phyloP scores from a whole-genome alignment of 2,888 invertebrate genomes.

The Scaeva pyrastri region DNA sequence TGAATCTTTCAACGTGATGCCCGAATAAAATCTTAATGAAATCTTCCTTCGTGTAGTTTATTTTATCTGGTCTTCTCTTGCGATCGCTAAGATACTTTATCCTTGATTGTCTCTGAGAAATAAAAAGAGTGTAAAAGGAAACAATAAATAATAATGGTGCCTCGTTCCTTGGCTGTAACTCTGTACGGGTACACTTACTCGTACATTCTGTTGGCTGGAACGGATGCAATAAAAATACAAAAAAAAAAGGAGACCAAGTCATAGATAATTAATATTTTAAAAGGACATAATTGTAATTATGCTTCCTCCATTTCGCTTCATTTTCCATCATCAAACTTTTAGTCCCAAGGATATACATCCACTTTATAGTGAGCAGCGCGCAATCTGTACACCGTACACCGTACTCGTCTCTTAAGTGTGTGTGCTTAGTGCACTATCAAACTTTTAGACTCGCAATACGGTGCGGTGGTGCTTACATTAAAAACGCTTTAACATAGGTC shows the following conservation, averaged over 20 bases:
- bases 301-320: constrained; percentile 59
- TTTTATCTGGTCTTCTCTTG: neutral
- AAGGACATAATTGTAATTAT: constrained; percentile 74
- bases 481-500: constrained; percentile 49
- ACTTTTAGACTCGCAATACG: constrained; percentile 26
- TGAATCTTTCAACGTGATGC: constrained; percentile 23
- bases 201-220: neutral
- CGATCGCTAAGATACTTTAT: constrained; percentile 30
- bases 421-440: constrained; percentile 38
- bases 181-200: neutral
- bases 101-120: constrained; percentile 4
- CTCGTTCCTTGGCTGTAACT: constrained; percentile 5
- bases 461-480: constrained; percentile 44
- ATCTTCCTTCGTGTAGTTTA: neutral
- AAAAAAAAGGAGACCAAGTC: constrained; percentile 32
- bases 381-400: neutral
- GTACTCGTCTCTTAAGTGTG: constrained; percentile 5
- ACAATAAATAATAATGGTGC: constrained; percentile 28
- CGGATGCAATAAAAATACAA: constrained; percentile 54
- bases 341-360: constrained; percentile 49
- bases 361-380: neutral
- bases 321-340: constrained; percentile 60
- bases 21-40: constrained; percentile 41
- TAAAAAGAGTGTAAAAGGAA: constrained; percentile 20
- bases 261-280: constrained; percentile 73